Base-by-base conservation (phyloP, 1,140 invertebrate genomes). In the Anagrus nilaparvatae region DNA sequence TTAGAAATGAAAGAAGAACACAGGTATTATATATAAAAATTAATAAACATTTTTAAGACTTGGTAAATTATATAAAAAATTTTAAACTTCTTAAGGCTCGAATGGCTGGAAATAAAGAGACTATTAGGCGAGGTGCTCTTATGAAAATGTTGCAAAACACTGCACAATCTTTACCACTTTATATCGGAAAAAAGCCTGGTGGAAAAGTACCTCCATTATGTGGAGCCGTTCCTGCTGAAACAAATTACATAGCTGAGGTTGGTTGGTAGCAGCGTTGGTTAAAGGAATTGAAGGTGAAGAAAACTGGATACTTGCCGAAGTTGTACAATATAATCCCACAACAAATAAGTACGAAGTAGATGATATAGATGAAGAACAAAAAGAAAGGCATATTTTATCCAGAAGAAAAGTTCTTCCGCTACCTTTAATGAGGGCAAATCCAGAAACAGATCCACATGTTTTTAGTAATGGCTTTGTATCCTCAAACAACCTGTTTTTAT, bases 401-500 rank as follows among this genome's bases (percentile, higher is more conserved):
- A 81, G 83, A 48, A 69, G 85, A 31, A 74, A 84, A 48, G 84
- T 99, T 17, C 84, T 98, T 33, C 90, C 95, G 1, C 70, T 99
- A 36, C 94, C 96, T 0, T 62, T 95, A 17, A 93, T 93, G 85
- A 77, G 94, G 54, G 94, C 94, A 0, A 94, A 97, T 73, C 95
- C 96, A 1, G 83, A 92, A 58, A 93, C 90, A 2, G 87, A 97
- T 71, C 81, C 87, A 5, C 79, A 88, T 56, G 93, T 94, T 4
- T 68, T 99, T 67, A 75, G 93, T 98, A 0, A 82, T 97, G 77
- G 95, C 94, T 0, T 62, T 98, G 3, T 99, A 97, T 70, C 95
- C 95, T n/a, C 93, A 97, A 70, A 98, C 95, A 0, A 97, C 95
- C 0, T 98, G 94, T 60, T 97, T 99, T 62, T 99, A 98, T 65